Conservation (phyloP, 2,888 invertebrate genomes). For the Brenthis ino region DNA sequence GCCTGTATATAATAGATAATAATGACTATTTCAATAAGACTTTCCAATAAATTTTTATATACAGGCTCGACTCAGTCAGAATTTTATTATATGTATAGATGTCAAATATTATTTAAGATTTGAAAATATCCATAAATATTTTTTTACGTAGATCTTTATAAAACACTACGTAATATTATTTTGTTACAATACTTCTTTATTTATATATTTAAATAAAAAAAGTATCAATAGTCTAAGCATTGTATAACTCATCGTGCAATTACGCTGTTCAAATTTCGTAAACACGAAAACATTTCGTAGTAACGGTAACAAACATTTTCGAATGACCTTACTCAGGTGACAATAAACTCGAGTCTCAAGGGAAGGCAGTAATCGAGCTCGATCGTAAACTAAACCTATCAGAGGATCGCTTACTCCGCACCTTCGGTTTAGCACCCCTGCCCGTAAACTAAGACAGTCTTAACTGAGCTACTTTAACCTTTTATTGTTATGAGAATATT, state of each 20-base stretch:
- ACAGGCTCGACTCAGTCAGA: too few relatives aligned
- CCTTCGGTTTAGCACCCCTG: slow-evolving; percentile 55
- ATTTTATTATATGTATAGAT: too few relatives aligned
- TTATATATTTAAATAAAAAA: background rate
- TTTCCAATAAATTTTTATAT: too few relatives aligned
- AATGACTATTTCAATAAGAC: too few relatives aligned
- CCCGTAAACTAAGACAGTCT: slow-evolving; percentile 45
- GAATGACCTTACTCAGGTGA: slow-evolving; percentile 76
- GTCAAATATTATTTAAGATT: too few relatives aligned
- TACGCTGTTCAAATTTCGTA: slow-evolving; percentile 25
- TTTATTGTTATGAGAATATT: slow-evolving; percentile 6
- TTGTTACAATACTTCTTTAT: too few relatives aligned
- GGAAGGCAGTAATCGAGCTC: slow-evolving; percentile 56
- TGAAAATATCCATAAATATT: too few relatives aligned
- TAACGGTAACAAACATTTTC: slow-evolving; percentile 47
- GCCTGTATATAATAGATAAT: too few relatives aligned
- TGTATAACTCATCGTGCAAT: slow-evolving; percentile 3
- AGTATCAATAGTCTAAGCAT: background rate
- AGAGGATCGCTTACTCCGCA: slow-evolving; percentile 62
- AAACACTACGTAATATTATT: too few relatives aligned
- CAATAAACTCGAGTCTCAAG: slow-evolving; percentile 66
- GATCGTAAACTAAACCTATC: slow-evolving; percentile 69
- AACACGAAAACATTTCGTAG: slow-evolving; percentile 28
- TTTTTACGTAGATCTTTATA: too few relatives aligned
- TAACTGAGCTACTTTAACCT: slow-evolving; percentile 12